Base-by-base conservation (phyloP, 1,140 invertebrate genomes). In the Philopotamus ludificatus region DNA sequence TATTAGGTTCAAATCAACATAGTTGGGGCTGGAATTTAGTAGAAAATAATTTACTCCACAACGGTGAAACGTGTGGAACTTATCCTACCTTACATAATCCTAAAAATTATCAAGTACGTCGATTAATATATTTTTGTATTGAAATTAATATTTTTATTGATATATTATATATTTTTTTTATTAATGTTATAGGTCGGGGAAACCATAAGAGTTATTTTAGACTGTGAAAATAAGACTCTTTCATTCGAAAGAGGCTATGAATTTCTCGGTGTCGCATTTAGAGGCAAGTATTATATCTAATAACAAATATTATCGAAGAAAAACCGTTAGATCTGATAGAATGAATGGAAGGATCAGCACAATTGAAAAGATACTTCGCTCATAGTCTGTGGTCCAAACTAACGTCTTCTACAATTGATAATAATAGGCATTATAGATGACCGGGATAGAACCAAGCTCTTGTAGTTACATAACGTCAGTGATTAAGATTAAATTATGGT, bases 11-110 rank as follows among this genome's bases (percentile, higher is more conserved):
- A 44, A 94, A 99, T 81, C 92, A 97, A 75, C 90, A 98, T 77
- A 97, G 94, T 72, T 99, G 96, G 96, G 96, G 96, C 2, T 99
- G 97, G 96, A 99, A 99, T 85, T 84, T 99, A 63, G 95, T 99
- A 15, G 96, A 99, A 80, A 99, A 99, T 84, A 89, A 93, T 83
- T 85, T 99, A 49, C 80, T 98, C 70, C 96, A 99, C 75, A 98
- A 98, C 85, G 96, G 96, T 51, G 92, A 97, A 79, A 90, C 89
- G 68, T 91, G 96, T 79, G 95, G 95, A 64, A 95, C 91, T 78
- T 99, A 97, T 84, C 97, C 97, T 23, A 78, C 94, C 22, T 80
- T 98, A 62, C 98, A 97, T 77, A 98, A 98, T 85, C 93, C 95
- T 68, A 95, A 95, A 26, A 97, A 96, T 81, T 99, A 99, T 83